phyloP scores from a whole-genome alignment of 2,113 vertebrate species.

The Oriolus oriolus region DNA sequence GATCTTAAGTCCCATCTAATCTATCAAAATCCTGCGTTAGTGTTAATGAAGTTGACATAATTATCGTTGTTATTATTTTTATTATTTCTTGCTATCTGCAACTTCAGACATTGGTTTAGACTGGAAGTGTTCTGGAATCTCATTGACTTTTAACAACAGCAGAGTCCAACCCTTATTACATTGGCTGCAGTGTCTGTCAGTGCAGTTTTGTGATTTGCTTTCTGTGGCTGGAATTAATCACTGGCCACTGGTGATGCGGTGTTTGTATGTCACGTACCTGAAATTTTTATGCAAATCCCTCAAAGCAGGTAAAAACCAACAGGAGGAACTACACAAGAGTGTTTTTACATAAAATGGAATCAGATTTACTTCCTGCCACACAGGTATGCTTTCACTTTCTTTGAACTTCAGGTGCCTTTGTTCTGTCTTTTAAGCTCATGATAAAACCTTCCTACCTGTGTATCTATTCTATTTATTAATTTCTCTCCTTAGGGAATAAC shows the following conservation, averaged over 20 bases:
- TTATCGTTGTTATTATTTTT: background rate
- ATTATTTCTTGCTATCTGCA: background rate
- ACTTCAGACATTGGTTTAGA: background rate
- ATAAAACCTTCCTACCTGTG: background rate
- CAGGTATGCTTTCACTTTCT: background rate
- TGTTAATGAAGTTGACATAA: background rate
- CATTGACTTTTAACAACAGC: background rate
- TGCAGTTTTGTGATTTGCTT: background rate
- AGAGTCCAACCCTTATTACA: background rate
- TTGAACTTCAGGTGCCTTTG: background rate
- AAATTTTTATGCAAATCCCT: background rate
- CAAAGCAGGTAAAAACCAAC: background rate
- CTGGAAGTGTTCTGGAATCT: background rate
- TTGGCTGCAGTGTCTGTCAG: background rate
- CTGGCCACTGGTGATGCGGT: background rate
- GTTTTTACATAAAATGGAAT: background rate
- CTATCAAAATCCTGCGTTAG: background rate
- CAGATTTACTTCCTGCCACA: background rate
- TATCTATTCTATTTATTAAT: background rate
- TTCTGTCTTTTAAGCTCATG: background rate
- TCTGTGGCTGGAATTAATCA: background rate
- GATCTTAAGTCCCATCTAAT: background rate
- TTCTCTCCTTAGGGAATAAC: background rate
- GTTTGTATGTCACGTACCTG: background rate
- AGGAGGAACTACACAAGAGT: background rate